Conservation (phyloP, 2,797 vertebrate species). For the Liasis olivaceus region DNA sequence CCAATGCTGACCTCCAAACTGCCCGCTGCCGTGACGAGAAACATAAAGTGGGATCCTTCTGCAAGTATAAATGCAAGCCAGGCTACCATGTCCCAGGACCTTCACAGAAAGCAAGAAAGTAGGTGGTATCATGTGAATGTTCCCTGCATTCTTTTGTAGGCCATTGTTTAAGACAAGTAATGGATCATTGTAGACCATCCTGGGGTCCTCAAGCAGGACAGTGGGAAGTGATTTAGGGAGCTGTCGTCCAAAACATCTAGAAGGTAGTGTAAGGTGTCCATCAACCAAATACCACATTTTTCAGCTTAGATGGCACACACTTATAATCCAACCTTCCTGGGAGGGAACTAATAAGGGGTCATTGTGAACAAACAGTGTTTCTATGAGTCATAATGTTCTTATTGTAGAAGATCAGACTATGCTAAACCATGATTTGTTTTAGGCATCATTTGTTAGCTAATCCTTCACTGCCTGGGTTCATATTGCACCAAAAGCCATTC, state of each 20-base stretch:
- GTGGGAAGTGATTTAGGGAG: not conserved
- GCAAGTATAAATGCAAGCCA: conserved; percentile 97
- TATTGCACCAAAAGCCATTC: too few species aligned
- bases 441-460: too few species aligned
- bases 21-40: conserved; percentile 87
- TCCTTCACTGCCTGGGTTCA: too few species aligned
- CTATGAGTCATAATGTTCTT: too few species aligned
- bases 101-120: conserved; percentile 79
- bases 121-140: conserved; percentile 49
- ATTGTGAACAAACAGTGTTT: too few species aligned
- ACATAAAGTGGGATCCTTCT: conserved; percentile 94
- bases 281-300: too few species aligned
- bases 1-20: conserved; percentile 91
- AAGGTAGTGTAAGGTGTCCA: not conserved
- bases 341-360: too few species aligned
- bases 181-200: not conserved
- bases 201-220: not conserved
- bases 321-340: too few species aligned
- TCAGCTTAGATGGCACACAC: too few species aligned
- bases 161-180: not conserved
- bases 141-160: not conserved
- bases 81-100: conserved; percentile 91
- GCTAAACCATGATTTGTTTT: too few species aligned
- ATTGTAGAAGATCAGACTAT: too few species aligned
- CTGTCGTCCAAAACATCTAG: not conserved